These are phyloP conservation scores for Molothrus aeneus DNA, from an alignment of 2,797 vertebrate species.

Conservation along the genomic window DNA sequence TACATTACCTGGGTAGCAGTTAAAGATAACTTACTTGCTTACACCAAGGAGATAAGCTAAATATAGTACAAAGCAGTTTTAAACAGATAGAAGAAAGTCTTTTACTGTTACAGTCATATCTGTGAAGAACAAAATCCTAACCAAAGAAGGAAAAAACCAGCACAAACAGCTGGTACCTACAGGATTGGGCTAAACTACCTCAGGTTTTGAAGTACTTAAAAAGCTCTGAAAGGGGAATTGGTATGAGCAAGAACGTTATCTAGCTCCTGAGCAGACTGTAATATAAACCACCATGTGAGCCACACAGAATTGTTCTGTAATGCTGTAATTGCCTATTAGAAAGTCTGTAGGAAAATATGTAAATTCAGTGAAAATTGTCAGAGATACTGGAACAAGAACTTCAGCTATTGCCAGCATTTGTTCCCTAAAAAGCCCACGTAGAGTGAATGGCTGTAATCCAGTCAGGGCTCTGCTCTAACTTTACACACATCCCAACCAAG, in stretches of 20 bases:
- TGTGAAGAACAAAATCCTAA: neutral
- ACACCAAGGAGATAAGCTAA: neutral
- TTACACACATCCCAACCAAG: neutral
- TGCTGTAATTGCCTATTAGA: neutral
- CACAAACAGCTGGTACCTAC: neutral
- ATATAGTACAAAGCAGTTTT: neutral
- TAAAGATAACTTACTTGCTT: constrained; percentile 13
- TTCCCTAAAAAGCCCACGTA: neutral
- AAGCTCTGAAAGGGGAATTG: neutral
- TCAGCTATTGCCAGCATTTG: neutral
- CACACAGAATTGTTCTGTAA: neutral
- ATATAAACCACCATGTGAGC: neutral
- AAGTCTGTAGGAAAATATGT: neutral
- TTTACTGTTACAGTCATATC: neutral
- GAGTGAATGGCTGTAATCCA: neutral
- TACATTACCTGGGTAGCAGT: neutral
- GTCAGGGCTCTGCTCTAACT: neutral
- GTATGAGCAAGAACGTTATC: neutral
- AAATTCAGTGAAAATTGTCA: neutral
- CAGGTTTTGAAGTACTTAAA: neutral
- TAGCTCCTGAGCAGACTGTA: neutral
- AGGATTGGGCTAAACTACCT: neutral
- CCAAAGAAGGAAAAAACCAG: neutral
- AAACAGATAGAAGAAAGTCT: neutral
- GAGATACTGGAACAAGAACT: neutral